A percentile compares a stretch with the other conserved stretches of the same genome.
Evolutionary conservation across 2,888 invertebrate species (phyloP).

Genomic region (Cosmia trapezina): DNA sequence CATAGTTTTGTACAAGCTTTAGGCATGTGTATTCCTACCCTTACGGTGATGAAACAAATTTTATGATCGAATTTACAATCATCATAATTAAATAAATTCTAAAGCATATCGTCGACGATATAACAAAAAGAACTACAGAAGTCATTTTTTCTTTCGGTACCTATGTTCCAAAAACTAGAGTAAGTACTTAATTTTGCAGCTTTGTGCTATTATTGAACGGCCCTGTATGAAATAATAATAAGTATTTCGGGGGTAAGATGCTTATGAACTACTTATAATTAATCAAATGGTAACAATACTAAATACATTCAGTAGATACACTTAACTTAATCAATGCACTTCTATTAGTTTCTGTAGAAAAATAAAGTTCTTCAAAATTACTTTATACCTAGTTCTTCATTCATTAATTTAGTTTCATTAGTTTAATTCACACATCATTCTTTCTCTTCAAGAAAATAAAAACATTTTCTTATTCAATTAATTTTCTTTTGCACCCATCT

Average conservation of each 20-base stretch:
- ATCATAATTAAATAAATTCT: too few species aligned
- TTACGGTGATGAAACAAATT: too few species aligned
- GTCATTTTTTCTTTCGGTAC: not conserved
- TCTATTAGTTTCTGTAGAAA: not conserved
- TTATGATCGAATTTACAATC: too few species aligned
- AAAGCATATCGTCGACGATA: too few species aligned
- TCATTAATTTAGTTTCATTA: not conserved
- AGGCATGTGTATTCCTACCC: too few species aligned
- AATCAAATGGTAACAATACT: not conserved
- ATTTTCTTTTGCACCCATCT: not conserved
- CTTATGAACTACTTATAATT: not conserved
- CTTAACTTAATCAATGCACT: not conserved
- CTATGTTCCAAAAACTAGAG: not conserved
- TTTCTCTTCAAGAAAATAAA: slow-evolving; percentile 2
- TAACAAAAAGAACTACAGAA: not conserved
- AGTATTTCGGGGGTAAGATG: not conserved
- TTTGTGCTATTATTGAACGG: not conserved
- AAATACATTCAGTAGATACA: not conserved
- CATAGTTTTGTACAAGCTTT: too few species aligned
- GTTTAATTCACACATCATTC: not conserved
- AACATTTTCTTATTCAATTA: not conserved
- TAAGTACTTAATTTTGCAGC: too few species aligned
- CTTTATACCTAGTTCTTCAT: not conserved
- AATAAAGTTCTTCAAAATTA: not conserved
- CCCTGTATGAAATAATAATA: not conserved